A percentile compares a stretch with the other conserved stretches of the same genome.
These are phyloP conservation scores for Patagioenas fasciata DNA, from an alignment of 2,113 vertebrate species.

Conservation along the genomic window DNA sequence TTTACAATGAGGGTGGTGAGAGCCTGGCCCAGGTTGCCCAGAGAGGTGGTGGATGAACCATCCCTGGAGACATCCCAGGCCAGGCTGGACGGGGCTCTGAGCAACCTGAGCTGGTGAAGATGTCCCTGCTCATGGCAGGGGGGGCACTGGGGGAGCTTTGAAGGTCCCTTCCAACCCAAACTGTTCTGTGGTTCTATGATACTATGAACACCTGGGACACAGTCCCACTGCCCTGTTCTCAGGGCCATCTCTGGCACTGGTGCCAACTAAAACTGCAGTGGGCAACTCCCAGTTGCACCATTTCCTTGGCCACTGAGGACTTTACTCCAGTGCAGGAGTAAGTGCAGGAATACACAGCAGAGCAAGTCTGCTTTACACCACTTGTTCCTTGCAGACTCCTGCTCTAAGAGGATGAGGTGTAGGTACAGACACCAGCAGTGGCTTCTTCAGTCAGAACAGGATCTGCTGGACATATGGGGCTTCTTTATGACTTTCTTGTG, in stretches of 20 bases:
- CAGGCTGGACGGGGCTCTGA: no score
- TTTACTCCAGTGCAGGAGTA: background rate
- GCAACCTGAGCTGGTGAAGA: no score
- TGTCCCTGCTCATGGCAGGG: no score
- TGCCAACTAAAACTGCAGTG: background rate
- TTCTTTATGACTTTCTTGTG: background rate
- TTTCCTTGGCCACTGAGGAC: background rate
- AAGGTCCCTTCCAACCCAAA: no score
- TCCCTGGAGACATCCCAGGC: no score
- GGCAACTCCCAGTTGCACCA: background rate
- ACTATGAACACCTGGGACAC: no score
- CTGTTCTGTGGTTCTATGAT: no score
- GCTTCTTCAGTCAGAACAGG: background rate
- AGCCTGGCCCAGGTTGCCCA: no score
- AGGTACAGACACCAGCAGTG: background rate
- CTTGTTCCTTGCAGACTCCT: background rate
- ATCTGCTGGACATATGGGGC: background rate
- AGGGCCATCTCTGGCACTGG: background rate
- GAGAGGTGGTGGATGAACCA: no score
- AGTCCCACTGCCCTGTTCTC: background rate
- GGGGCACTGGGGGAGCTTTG: no score
- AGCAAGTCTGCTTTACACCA: fast-evolving
- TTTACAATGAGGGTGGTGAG: no score
- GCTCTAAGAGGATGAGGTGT: background rate
- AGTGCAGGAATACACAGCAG: background rate